Conservation (phyloP, 2,113 vertebrate species). For the Brienomyrus brachyistius region DNA sequence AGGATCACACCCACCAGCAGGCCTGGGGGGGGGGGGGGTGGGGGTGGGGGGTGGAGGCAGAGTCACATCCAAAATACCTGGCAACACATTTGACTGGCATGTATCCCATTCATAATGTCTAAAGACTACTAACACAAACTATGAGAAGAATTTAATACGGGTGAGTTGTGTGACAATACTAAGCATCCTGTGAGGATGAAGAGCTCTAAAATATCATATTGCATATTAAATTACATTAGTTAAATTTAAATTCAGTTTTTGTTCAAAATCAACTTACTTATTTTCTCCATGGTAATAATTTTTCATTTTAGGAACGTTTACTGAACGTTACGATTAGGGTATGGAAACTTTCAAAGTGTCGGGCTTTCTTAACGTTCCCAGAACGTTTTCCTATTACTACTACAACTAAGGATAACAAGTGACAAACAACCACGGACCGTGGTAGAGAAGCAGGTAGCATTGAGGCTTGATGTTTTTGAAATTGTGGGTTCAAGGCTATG, state of each 20-base stretch:
- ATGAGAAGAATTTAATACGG: neutral
- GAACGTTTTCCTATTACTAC: neutral
- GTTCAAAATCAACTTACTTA: neutral
- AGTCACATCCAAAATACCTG: neutral
- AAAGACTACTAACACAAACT: neutral
- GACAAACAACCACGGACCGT: neutral
- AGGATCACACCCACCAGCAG: slow-evolving; percentile 85
- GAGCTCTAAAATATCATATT: neutral
- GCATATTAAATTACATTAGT: neutral
- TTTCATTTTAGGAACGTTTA: neutral
- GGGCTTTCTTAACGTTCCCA: neutral
- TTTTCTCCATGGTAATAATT: neutral
- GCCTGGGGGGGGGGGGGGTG: slow-evolving; percentile 53
- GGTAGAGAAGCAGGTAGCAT: neutral
- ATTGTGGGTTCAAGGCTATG: neutral
- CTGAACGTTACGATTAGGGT: neutral
- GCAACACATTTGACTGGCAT: neutral
- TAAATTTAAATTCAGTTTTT: neutral
- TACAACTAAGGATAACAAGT: neutral
- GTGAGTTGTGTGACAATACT: neutral
- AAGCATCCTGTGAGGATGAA: neutral
- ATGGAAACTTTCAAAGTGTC: neutral
- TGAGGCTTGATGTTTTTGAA: neutral
- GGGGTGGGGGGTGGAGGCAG: neutral
- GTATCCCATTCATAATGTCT: neutral